Percentiles rank a stretch among this genome's conserved stretches.
phyloP scores from a whole-genome alignment of 2,797 vertebrate genomes.

The Prionace glauca region DNA sequence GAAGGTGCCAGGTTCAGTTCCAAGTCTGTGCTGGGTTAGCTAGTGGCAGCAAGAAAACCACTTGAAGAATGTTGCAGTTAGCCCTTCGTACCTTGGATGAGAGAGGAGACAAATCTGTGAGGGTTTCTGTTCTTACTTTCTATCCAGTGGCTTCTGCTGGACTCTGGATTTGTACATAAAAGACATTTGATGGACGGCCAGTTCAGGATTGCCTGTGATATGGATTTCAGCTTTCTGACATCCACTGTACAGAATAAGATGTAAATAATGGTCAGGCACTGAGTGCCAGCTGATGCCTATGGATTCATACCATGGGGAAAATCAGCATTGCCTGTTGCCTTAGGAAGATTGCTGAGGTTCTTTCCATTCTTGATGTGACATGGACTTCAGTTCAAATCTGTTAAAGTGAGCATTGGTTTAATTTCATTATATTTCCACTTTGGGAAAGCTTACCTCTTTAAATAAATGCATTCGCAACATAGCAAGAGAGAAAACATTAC shows the following conservation, averaged over 20 bases:
- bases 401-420: neutral
- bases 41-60: neutral
- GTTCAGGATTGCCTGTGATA: neutral
- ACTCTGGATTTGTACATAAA: too few species aligned
- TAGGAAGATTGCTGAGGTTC: neutral
- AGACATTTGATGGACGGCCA: neutral
- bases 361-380: neutral
- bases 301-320: neutral
- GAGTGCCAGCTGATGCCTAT: neutral
- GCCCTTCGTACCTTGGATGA: neutral
- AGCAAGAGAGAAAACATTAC: too few species aligned
- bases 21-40: neutral
- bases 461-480: neutral
- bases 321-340: neutral
- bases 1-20: neutral
- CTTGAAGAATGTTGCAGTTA: neutral
- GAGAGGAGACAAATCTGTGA: neutral
- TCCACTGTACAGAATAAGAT: neutral
- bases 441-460: neutral
- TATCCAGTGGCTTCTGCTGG: neutral
- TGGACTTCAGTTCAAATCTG: neutral
- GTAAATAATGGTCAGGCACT: neutral
- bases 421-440: neutral
- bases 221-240: neutral
- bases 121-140: neutral